phyloP scores from a whole-genome alignment of 2,888 invertebrate species.

The Meloe dianella region DNA sequence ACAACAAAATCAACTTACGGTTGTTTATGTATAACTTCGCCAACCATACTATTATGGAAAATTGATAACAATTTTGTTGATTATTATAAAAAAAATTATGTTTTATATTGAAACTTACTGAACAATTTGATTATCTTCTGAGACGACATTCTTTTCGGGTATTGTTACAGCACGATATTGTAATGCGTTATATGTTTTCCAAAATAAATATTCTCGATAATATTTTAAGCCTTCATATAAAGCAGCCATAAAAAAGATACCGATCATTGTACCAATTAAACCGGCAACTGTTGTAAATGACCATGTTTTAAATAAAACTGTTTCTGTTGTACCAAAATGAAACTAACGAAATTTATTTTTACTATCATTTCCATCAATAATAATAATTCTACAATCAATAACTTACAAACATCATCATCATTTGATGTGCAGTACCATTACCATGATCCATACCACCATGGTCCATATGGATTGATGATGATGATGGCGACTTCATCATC shows the following conservation, averaged over 20 bases:
- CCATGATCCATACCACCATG: not conserved
- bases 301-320: constrained; percentile 85
- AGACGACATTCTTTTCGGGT: constrained; percentile 70
- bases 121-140: constrained; percentile 75
- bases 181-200: constrained; percentile 84
- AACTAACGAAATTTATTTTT: too few species aligned
- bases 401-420: constrained; percentile 39
- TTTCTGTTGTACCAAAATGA: constrained; percentile 79
- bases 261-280: constrained; percentile 87
- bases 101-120: constrained; percentile 66
- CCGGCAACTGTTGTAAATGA: constrained; percentile 75
- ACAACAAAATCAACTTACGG: constrained; percentile 68
- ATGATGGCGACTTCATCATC: constrained; percentile 31
- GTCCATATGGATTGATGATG: constrained; percentile 14
- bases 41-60: constrained; percentile 65
- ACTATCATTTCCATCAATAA: constrained; percentile 66
- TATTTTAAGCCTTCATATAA: constrained; percentile 96
- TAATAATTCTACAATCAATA: constrained; percentile 21
- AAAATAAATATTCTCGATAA: constrained; percentile 81
- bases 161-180: constrained; percentile 86
- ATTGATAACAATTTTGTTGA: too few species aligned
- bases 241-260: constrained; percentile 89
- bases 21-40: constrained; percentile 74
- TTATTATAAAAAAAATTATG: not conserved
- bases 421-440: constrained; percentile 5